Percentiles rank a stretch among this genome's conserved stretches.
Evolutionary conservation across 2,113 vertebrate genomes (phyloP).

Genomic region (Calonectris borealis): DNA sequence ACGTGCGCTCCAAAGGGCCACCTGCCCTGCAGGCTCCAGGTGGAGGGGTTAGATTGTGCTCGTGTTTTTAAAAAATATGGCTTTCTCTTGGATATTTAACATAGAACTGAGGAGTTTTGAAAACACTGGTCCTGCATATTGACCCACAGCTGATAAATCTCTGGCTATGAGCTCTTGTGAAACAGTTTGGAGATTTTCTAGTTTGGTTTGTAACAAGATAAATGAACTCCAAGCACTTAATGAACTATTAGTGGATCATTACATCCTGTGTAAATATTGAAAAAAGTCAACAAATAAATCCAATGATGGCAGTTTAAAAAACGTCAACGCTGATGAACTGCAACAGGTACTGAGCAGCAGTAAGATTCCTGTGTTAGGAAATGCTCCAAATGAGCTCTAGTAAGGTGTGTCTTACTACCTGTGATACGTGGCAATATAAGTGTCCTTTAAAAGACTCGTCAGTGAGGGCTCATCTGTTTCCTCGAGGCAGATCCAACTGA

Average conservation of each 20-base stretch:
- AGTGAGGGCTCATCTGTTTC: background rate
- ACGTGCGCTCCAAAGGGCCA: background rate
- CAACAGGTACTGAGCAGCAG: background rate
- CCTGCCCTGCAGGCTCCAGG: background rate
- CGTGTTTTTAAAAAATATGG: background rate
- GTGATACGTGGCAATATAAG: background rate
- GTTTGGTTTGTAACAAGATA: background rate
- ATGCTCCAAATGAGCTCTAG: background rate
- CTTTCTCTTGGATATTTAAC: background rate
- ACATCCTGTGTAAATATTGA: background rate
- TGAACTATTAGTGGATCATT: background rate
- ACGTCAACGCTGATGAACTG: background rate
- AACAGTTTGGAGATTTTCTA: background rate
- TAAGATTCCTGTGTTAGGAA: background rate
- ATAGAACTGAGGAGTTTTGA: background rate
- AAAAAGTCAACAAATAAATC: constrained; percentile 1
- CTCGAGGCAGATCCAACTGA: rapidly evolving
- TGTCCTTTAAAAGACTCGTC: background rate
- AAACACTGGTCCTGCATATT: background rate
- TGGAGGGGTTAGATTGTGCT: background rate
- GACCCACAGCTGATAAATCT: background rate
- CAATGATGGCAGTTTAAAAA: background rate
- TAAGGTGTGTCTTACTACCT: background rate
- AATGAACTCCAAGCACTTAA: background rate
- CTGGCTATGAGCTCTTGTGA: background rate